A percentile compares a stretch with the other conserved stretches of the same genome.
Evolutionary conservation across 2,797 vertebrate genomes (phyloP).

Genomic region (Clangula hyemalis): DNA sequence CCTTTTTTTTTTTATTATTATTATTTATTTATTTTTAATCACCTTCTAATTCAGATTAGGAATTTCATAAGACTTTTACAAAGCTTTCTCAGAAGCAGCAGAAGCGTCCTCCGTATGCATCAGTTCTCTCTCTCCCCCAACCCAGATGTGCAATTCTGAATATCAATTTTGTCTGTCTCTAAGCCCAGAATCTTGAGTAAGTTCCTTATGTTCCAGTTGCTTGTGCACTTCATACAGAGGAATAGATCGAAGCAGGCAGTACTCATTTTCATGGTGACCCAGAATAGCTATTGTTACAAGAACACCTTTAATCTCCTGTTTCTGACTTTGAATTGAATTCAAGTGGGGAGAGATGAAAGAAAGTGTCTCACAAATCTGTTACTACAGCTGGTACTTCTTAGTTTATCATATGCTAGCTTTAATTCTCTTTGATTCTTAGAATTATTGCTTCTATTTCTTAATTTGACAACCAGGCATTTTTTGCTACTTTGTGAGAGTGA

Average conservation of each 20-base stretch:
- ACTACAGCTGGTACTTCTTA: conserved; percentile 21
- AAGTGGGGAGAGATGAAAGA: conserved; percentile 64
- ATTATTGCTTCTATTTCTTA: conserved; percentile 16
- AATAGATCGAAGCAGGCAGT: conserved; percentile 57
- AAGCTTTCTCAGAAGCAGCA: not conserved
- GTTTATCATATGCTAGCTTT: conserved; percentile 15
- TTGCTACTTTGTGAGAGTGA: not conserved
- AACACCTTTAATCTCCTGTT: conserved; percentile 67
- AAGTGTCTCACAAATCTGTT: conserved; percentile 37
- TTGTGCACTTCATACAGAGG: not conserved
- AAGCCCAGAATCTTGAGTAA: conserved; percentile 6
- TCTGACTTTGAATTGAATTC: conserved; percentile 55
- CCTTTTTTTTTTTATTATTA: too few relatives aligned
- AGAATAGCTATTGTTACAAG: conserved; percentile 33
- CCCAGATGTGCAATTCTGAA: not conserved
- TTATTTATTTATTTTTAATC: too few relatives aligned
- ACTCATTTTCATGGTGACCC: conserved; percentile 58
- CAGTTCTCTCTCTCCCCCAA: not conserved
- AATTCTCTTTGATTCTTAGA: conserved; percentile 49
- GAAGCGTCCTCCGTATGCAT: not conserved
- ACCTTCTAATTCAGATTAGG: not conserved
- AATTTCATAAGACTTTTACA: not conserved
- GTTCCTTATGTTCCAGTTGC: conserved; percentile 6
- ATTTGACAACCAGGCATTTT: not conserved
- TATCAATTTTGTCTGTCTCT: conserved; percentile 3